Evolutionary conservation across 2,797 vertebrate species (phyloP).

Genomic region (Pseudocheirus occidentalis): DNA sequence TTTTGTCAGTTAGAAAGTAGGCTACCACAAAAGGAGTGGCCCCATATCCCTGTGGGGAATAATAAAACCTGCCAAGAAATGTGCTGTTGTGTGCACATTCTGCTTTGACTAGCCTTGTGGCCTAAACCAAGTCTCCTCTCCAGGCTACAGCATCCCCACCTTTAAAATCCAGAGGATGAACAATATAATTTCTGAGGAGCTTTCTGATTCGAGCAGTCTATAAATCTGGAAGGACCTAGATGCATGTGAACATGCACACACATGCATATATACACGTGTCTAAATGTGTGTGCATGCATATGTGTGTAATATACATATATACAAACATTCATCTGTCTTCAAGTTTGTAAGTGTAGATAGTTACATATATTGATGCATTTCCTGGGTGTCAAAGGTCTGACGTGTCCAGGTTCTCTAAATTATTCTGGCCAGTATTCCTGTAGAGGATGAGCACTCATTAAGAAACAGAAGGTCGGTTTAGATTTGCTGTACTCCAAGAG

Average conservation of each 20-base stretch:
- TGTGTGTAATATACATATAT: neutral
- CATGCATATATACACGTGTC: too few species aligned
- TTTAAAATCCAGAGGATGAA: neutral
- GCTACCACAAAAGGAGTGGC: too few species aligned
- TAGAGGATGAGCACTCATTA: neutral
- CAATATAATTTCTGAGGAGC: neutral
- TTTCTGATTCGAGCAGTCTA: neutral
- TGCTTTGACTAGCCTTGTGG: neutral
- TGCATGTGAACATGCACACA: neutral
- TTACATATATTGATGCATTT: neutral
- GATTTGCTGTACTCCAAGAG: neutral
- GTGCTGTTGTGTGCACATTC: neutral
- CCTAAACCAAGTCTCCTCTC: neutral
- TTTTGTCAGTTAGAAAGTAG: neutral
- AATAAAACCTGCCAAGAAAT: neutral
- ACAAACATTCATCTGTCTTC: neutral
- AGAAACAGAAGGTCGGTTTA: neutral
- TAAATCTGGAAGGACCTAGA: neutral
- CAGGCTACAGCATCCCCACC: neutral
- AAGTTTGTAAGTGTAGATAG: neutral
- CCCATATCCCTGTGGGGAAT: too few species aligned
- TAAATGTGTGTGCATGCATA: too few species aligned
- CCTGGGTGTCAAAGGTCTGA: neutral
- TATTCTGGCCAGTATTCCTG: neutral
- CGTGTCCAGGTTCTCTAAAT: neutral